Evolutionary conservation across 1,140 invertebrate species (phyloP), one percentile per base, ranked within the genome.

Genomic region (Oedothorax gibbosus): DNA sequence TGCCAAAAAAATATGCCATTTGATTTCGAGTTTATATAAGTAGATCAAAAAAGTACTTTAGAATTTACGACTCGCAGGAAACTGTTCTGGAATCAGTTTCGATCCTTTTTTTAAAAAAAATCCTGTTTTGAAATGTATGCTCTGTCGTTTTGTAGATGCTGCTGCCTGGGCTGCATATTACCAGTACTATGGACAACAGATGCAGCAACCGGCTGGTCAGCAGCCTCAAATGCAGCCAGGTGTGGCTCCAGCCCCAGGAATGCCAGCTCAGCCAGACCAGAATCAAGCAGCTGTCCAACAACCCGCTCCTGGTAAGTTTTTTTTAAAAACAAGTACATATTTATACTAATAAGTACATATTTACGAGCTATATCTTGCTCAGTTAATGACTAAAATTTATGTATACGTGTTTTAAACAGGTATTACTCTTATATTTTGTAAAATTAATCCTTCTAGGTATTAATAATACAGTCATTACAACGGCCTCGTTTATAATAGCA

Each of bases 161-260:
- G 90, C 91, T 53, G 91, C 91, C 14, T 93, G 91, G 92, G 91
- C 91, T 21, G 91, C 91, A 18, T 91, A 92, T 87, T 92, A 92
- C 88, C 91, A 92, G 87, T 92, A 91, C 87, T 92, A 92, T 86
- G 89, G 89, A 69, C 91, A 91, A 86, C 85, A 86, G 69, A 75
- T 76, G 71, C 85, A 86, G 64, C 84, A 68, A 15, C 18, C 64
- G 49, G 50, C 56, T 54, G 88, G 89, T 80, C 88, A 87, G 72
- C 87, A 87, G 85, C 80, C 77, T n/a, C 35, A 35, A 35, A 12
- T 75, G n/a, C 85, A 73, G 54, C 85, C 85, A 57, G 79, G 69
- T 68, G 71, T 69, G 20, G 75, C 85, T 49, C 71, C 78, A 49
- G 57, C 81, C n/a, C 79, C 85, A 53, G 79, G 77, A 11, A 80